Conservation (phyloP, 2,797 vertebrate genomes). For the Micromesistius poutassou region DNA sequence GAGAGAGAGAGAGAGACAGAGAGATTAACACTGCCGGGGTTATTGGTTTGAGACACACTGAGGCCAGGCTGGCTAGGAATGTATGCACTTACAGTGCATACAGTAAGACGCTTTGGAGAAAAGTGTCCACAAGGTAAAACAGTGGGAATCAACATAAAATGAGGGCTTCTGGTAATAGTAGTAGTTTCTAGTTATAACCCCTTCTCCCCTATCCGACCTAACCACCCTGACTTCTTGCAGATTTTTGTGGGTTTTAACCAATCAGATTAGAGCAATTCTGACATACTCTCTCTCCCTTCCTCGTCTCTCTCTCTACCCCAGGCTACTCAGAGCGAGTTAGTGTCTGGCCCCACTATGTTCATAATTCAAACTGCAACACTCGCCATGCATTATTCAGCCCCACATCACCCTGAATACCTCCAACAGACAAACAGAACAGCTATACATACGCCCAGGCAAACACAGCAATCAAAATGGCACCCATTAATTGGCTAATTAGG, state of each 20-base stretch:
- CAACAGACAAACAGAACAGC: slow-evolving; percentile 69
- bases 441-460: slow-evolving; percentile 63
- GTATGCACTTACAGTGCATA: not conserved
- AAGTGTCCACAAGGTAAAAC: not conserved
- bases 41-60: not conserved
- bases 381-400: slow-evolving; percentile 76
- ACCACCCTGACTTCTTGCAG: not conserved
- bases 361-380: slow-evolving; percentile 75
- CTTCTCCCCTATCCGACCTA: not conserved
- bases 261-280: slow-evolving; percentile 1
- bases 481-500: slow-evolving; percentile 72
- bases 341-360: slow-evolving; percentile 64
- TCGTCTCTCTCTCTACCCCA: slow-evolving; percentile 46
- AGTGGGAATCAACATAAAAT: not conserved
- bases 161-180: not conserved
- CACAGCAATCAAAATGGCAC: slow-evolving; percentile 64
- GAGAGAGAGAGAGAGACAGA: not conserved
- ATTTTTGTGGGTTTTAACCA: not conserved
- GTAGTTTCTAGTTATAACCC: not conserved
- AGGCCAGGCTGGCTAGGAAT: not conserved
- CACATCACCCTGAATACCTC: slow-evolving; percentile 51
- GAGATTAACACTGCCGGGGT: not conserved
- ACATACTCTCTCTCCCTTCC: not conserved
- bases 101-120: not conserved
- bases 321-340: slow-evolving; percentile 65